Conservation (phyloP, 2,113 vertebrate genomes). For the Apteryx owenii region DNA sequence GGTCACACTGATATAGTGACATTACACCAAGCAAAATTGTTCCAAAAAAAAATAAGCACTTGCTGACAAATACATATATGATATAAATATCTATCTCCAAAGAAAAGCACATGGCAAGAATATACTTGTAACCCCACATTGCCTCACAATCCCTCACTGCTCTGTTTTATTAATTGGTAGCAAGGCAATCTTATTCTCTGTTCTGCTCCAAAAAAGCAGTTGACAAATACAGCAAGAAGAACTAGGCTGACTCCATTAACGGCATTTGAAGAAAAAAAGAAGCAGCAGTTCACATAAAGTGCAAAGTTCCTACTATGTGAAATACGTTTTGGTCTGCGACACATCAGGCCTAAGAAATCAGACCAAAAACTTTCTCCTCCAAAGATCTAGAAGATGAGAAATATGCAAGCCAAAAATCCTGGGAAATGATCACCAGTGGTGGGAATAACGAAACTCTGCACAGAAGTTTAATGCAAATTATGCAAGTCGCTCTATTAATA, state of each 20-base stretch:
- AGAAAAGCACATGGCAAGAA: neutral
- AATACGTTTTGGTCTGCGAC: neutral
- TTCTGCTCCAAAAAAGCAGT: neutral
- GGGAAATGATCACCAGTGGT: neutral
- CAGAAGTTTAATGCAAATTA: neutral
- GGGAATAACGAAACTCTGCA: neutral
- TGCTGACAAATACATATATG: neutral
- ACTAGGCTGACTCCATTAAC: neutral
- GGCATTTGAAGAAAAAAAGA: neutral
- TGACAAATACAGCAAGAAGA: neutral
- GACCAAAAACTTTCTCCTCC: neutral
- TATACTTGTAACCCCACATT: neutral
- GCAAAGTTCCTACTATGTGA: neutral
- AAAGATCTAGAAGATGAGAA: neutral
- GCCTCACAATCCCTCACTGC: neutral
- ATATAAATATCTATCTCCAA: neutral
- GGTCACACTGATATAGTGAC: neutral
- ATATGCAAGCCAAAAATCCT: neutral
- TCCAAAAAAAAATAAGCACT: neutral
- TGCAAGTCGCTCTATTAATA: neutral
- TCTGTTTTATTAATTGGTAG: neutral
- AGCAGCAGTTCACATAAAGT: neutral
- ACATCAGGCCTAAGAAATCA: neutral
- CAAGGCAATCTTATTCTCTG: neutral
- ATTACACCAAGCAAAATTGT: neutral